Conservation (phyloP, 2,797 vertebrate species). For the Mastacembelus armatus region DNA sequence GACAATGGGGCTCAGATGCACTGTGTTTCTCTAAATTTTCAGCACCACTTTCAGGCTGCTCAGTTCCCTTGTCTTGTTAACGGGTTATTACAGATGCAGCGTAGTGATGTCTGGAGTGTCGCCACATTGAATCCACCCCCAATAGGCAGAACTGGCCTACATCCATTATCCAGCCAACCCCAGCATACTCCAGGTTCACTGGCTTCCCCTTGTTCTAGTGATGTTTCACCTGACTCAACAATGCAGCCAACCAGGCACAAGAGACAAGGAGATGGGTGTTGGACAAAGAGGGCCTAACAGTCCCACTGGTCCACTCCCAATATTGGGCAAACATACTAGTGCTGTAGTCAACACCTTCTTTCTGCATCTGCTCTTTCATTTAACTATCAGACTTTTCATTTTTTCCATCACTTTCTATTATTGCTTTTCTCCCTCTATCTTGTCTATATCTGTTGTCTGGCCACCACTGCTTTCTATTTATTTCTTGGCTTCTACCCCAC, state of each 20-base stretch:
- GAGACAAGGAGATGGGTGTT: constrained; percentile 26
- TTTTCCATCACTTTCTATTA: constrained; percentile 14
- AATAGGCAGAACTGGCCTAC: background rate
- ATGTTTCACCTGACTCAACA: constrained; percentile 54
- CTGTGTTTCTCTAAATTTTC: constrained; percentile 41
- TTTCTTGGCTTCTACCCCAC: constrained; percentile 53
- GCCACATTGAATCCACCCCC: constrained; percentile 18
- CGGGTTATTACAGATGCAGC: constrained; percentile 41
- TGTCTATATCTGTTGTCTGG: constrained; percentile 35
- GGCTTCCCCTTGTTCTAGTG: constrained; percentile 33
- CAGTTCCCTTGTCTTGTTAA: constrained; percentile 55
- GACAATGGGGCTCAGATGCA: constrained; percentile 18
- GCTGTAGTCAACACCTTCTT: constrained; percentile 7
- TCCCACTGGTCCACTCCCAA: constrained; percentile 31
- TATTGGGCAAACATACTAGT: constrained; percentile 9
- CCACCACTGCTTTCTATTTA: constrained; percentile 58
- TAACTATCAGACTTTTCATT: background rate
- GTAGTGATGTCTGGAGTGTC: constrained; percentile 44
- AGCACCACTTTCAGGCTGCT: constrained; percentile 13
- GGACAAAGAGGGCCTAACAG: constrained; percentile 7
- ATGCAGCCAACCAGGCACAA: constrained; percentile 56
- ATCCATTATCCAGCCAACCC: constrained; percentile 38
- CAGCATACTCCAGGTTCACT: constrained; percentile 37
- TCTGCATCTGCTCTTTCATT: constrained; percentile 7
- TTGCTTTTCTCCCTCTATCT: constrained; percentile 8